Conservation (phyloP, 1,140 invertebrate genomes). For the Euura saliciscinereae region DNA sequence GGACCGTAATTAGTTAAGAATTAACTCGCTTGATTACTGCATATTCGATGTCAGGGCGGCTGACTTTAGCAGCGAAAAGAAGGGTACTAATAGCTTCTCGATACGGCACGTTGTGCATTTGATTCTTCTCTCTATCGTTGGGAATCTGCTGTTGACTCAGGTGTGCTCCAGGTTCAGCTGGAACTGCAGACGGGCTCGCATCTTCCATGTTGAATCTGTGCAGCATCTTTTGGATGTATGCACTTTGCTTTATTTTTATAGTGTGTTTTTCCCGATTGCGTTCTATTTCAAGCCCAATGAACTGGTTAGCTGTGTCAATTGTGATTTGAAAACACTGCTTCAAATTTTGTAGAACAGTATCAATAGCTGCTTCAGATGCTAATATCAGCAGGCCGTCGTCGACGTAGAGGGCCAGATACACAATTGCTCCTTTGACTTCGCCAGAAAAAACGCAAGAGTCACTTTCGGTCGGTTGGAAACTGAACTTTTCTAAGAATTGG, state of each 20-base stretch:
- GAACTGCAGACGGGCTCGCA: not conserved
- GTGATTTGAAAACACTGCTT: not conserved
- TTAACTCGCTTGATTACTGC: constrained; percentile 17
- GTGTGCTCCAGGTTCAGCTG: not conserved
- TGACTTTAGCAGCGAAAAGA: constrained; percentile 8
- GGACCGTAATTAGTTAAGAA: constrained; percentile 16
- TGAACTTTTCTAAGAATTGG: constrained; percentile 30
- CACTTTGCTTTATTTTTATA: not conserved
- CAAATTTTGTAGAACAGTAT: not conserved
- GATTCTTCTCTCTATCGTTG: too few relatives aligned
- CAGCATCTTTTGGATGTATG: not conserved
- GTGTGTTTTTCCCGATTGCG: not conserved
- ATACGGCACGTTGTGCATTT: constrained; percentile 9
- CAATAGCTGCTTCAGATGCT: not conserved
- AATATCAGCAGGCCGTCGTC: constrained; percentile 35
- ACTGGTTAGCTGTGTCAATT: not conserved
- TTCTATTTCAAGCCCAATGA: not conserved
- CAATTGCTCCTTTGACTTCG: constrained; percentile 21
- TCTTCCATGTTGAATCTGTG: not conserved
- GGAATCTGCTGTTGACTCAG: not conserved
- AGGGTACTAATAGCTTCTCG: constrained; percentile 21
- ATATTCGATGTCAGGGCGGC: constrained; percentile 16
- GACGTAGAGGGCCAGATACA: constrained; percentile 37
- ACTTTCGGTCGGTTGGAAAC: constrained; percentile 29
- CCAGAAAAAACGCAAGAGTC: constrained; percentile 38